Base-by-base conservation (phyloP, 2,797 vertebrate genomes). In the Epinephelus malabaricus region DNA sequence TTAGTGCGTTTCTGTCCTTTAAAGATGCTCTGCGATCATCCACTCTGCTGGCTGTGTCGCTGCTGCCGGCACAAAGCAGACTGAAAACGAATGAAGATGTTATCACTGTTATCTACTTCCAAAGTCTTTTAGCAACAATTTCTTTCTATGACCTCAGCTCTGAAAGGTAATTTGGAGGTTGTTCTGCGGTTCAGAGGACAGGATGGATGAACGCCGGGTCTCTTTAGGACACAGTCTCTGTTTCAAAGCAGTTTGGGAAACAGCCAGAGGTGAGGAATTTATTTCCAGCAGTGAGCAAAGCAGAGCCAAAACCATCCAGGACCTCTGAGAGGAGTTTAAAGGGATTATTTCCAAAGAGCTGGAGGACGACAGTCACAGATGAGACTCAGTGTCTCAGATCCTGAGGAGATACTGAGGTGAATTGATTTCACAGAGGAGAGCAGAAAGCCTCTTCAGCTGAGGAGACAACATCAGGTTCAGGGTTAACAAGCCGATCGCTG, bases 321-420 rank as follows among this genome's bases (percentile, higher is more conserved):
- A 71, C 76, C 78, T 80, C 73, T 66, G 76, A 89, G 83, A 53
- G 71, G 73, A 85, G 79, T 84, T 84, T 89, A 86, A 86, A 83
- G 82, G 76, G 88, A 91, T 91, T 90, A 89, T 79, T 87, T 85
- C 83, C 82, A 79, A 75, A 82, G 82, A 86, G 88, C 82, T 76
- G 70, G 60, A 84, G 90, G 86, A 90, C 50, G 62, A 81, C 78
- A 63, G 85, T 72, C 75, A 62, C 59, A 63, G 79, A 81, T 55
- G 83, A 86, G 78, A 46, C 60, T 27, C 14, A 0, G 66, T 2
- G 61, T 70, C 81, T 82, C 66, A 61, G 82, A 87, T 85, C 77
- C 71, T 0, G 66, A 65, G 76, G 80, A 89, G 85, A 88, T 81
- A 77, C 68, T 6, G 84, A 55, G 69, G 71, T 76, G 71, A 76